Evolutionary conservation across 2,113 vertebrate species (phyloP).

Genomic region (Girardinichthys multiradiatus): DNA sequence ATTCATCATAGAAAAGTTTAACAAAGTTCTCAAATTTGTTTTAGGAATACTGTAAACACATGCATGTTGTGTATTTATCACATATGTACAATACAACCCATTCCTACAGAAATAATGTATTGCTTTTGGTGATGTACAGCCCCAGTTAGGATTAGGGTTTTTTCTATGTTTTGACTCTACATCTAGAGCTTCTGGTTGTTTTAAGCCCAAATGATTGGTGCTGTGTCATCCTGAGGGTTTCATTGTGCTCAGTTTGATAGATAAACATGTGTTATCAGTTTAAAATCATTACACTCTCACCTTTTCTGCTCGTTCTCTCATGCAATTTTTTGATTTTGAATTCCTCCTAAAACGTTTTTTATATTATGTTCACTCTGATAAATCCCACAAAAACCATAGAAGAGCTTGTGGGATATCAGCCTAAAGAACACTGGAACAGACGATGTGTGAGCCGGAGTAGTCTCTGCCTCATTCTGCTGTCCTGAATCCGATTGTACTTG

Average conservation of each 20-base stretch:
- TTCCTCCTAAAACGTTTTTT: not conserved
- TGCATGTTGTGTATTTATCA: not conserved
- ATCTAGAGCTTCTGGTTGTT: too few relatives aligned
- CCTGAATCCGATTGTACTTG: too few relatives aligned
- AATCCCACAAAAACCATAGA: too few relatives aligned
- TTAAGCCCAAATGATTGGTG: conserved; percentile 27
- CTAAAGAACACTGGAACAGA: too few relatives aligned
- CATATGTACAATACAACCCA: not conserved
- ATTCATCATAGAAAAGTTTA: too few relatives aligned
- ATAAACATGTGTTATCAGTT: conserved; percentile 50
- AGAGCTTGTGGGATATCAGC: too few relatives aligned
- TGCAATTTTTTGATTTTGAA: conserved; percentile 1
- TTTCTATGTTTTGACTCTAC: not conserved
- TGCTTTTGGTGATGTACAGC: not conserved
- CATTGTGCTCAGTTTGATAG: conserved; percentile 4
- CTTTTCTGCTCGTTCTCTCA: not conserved
- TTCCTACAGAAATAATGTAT: not conserved
- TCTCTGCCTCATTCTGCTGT: too few relatives aligned
- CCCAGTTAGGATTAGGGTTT: too few relatives aligned
- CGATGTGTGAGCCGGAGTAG: too few relatives aligned
- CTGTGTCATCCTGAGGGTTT: conserved; percentile 26
- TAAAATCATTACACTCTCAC: conserved; percentile 9
- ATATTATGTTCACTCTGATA: too few relatives aligned
- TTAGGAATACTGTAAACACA: not conserved
- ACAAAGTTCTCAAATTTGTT: not conserved